Evolutionary conservation across 2,888 invertebrate species (phyloP).

Genomic region (Agrochola circellaris): DNA sequence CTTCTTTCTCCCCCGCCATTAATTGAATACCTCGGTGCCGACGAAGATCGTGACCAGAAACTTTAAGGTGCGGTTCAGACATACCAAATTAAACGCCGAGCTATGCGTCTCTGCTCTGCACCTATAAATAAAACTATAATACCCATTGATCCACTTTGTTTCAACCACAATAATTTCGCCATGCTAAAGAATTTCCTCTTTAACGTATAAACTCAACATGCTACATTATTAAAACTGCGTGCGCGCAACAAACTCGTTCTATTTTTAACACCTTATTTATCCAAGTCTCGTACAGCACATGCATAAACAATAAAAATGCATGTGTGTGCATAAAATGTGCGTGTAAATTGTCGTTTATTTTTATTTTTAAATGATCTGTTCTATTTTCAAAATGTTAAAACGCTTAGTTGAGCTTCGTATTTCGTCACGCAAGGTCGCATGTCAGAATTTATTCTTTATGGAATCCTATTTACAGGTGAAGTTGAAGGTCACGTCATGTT

Average conservation of each 20-base stretch:
- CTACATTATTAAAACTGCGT: slow-evolving; percentile 53
- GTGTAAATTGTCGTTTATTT: slow-evolving; percentile 18
- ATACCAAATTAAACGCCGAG: slow-evolving; percentile 17
- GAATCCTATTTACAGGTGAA: slow-evolving; percentile 29
- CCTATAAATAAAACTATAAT: neutral
- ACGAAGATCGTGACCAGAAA: slow-evolving; percentile 34
- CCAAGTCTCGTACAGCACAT: slow-evolving; percentile 40
- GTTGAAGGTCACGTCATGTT: slow-evolving; percentile 47
- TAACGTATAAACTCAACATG: slow-evolving; percentile 34
- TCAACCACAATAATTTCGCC: slow-evolving; percentile 7
- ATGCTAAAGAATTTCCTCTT: slow-evolving; percentile 42
- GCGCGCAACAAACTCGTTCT: slow-evolving; percentile 56
- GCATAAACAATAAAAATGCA: slow-evolving; percentile 8
- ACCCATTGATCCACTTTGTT: slow-evolving; percentile 18
- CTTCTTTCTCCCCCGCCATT: neutral
- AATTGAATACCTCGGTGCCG: slow-evolving; percentile 27
- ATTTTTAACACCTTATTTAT: slow-evolving; percentile 64
- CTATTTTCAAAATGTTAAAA: slow-evolving; percentile 46
- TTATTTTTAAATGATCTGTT: slow-evolving; percentile 36
- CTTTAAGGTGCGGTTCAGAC: slow-evolving; percentile 16
- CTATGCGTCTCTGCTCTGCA: slow-evolving; percentile 1
- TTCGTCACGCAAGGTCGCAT: slow-evolving; percentile 58
- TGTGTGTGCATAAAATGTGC: slow-evolving; percentile 21
- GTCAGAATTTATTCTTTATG: slow-evolving; percentile 33
- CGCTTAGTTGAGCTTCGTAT: slow-evolving; percentile 26